phyloP scores from a whole-genome alignment of 2,888 invertebrate species.

The Torymus aiolomorphi region DNA sequence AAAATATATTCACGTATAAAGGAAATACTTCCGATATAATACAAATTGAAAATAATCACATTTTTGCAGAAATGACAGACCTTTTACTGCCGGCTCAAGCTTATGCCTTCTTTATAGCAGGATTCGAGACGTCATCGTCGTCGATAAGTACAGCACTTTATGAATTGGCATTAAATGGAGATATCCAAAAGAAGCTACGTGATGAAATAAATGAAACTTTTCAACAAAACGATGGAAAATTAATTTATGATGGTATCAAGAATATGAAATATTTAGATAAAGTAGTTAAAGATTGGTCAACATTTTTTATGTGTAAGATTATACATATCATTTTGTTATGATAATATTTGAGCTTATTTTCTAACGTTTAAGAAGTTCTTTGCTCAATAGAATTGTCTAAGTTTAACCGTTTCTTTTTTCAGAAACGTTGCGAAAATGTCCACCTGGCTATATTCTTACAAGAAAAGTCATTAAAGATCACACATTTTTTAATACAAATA shows the following conservation, averaged over 20 bases:
- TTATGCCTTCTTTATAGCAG: slow-evolving; percentile 75
- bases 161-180: slow-evolving; percentile 73
- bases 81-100: slow-evolving; percentile 70
- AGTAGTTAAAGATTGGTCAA: slow-evolving; percentile 63
- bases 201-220: slow-evolving; percentile 69
- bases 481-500: slow-evolving; percentile 62
- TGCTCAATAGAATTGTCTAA: too few species aligned
- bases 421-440: slow-evolving; percentile 75
- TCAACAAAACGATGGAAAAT: slow-evolving; percentile 64
- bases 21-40: too few species aligned
- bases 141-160: slow-evolving; percentile 74
- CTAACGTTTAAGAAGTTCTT: too few species aligned
- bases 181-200: slow-evolving; percentile 72
- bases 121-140: slow-evolving; percentile 76
- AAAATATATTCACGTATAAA: too few species aligned
- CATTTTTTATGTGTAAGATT: too few species aligned
- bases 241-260: slow-evolving; percentile 72
- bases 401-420: too few species aligned
- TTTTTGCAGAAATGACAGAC: slow-evolving; percentile 67
- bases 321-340: too few species aligned
- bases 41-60: not conserved
- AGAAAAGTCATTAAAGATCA: slow-evolving; percentile 66
- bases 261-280: slow-evolving; percentile 73
- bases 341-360: too few species aligned
- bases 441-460: slow-evolving; percentile 70